phyloP scores from a whole-genome alignment of 2,797 vertebrate genomes.

The Spondyliosoma cantharus region DNA sequence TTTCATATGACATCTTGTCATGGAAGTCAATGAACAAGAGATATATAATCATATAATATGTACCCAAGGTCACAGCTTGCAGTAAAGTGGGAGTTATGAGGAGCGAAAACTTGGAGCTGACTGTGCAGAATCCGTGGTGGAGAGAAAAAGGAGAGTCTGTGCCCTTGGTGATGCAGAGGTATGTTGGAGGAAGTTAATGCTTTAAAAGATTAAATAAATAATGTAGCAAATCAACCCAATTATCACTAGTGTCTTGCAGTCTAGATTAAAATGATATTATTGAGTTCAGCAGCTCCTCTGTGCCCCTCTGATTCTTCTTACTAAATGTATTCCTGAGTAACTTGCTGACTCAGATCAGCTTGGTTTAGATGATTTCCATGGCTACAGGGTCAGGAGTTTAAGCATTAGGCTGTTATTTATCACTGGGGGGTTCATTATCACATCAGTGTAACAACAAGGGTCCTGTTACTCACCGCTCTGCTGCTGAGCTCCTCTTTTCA shows the following conservation, averaged over 20 bases:
- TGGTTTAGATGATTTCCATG: background rate
- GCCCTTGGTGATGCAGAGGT: background rate
- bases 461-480: background rate
- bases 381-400: background rate
- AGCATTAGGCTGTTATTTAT: background rate
- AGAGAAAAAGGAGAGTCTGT: background rate
- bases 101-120: conserved; percentile 22
- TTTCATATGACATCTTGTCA: background rate
- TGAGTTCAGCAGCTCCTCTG: background rate
- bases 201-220: background rate
- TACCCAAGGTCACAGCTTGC: conserved; percentile 10
- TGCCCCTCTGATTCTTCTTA: background rate
- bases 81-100: conserved; percentile 16
- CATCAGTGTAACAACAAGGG: too few relatives aligned
- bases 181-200: background rate
- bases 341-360: background rate
- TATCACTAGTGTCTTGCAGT: background rate
- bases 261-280: background rate
- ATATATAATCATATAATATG: conserved; percentile 15
- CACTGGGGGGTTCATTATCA: background rate
- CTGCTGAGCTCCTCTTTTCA: background rate
- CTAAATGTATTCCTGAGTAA: background rate
- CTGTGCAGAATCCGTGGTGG: conserved; percentile 22
- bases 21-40: background rate
- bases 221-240: conserved; percentile 1